phyloP scores from a whole-genome alignment of 2,797 vertebrate genomes.

The Schizopygopsis malacanthus region DNA sequence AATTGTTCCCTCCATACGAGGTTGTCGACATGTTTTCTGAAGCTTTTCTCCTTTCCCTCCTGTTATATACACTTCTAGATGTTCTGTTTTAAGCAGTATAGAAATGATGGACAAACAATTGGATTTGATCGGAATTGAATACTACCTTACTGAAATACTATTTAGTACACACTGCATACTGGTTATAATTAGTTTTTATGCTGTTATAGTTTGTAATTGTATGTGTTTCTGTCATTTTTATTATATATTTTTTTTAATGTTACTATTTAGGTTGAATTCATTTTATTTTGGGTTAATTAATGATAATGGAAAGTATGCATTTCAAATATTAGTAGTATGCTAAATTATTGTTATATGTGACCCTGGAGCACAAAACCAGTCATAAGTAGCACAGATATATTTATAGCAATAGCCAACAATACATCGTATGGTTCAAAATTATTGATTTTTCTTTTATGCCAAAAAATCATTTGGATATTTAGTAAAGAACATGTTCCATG shows the following conservation, averaged over 20 bases:
- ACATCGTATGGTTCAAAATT: too few relatives aligned
- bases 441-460: too few relatives aligned
- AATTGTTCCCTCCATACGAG: neutral
- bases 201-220: neutral
- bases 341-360: too few relatives aligned
- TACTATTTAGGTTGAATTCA: too few relatives aligned
- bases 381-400: too few relatives aligned
- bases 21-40: neutral
- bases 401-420: too few relatives aligned
- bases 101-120: neutral
- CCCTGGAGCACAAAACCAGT: too few relatives aligned
- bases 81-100: neutral
- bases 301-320: neutral
- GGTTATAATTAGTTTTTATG: neutral
- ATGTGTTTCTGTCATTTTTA: neutral
- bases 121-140: neutral
- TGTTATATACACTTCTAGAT: neutral
- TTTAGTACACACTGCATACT: neutral
- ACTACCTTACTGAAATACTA: neutral
- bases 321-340: too few relatives aligned
- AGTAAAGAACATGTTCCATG: too few relatives aligned
- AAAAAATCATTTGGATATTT: too few relatives aligned
- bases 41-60: conserved; percentile 3
- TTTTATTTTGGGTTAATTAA: neutral
- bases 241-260: neutral